These are phyloP conservation scores for Zhuqinia jingwanae DNA, from an alignment of 2,888 invertebrate genomes.

Conservation along the genomic window DNA sequence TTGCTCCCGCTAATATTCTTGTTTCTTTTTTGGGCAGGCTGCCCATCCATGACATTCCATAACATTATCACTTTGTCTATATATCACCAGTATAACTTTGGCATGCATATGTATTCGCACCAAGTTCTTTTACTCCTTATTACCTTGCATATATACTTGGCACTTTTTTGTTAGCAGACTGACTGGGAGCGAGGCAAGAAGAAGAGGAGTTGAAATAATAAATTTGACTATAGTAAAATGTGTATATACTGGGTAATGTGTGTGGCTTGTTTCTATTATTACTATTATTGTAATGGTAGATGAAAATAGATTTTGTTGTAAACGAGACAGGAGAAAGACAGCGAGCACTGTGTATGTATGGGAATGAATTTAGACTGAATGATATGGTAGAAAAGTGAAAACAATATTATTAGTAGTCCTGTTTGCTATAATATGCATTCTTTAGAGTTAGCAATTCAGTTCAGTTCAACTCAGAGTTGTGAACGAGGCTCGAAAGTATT, in stretches of 20 bases:
- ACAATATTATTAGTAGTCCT: not conserved
- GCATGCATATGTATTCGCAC: slow-evolving; percentile 12
- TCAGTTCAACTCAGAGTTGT: not conserved
- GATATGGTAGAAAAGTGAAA: slow-evolving; percentile 10
- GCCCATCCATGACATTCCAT: slow-evolving; percentile 65
- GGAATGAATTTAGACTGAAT: not conserved
- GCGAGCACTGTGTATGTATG: not conserved
- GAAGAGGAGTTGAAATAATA: slow-evolving; percentile 2
- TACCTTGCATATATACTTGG: not conserved
- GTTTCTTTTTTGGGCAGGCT: slow-evolving; percentile 59
- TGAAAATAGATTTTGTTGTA: slow-evolving; percentile 39
- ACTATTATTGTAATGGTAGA: slow-evolving; percentile 31
- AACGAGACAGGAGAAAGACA: not conserved
- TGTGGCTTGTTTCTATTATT: slow-evolving; percentile 10
- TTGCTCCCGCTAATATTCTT: slow-evolving; percentile 40
- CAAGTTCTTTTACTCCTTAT: slow-evolving; percentile 27
- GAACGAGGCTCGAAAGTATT: slow-evolving; percentile 53
- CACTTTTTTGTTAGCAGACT: too few relatives aligned
- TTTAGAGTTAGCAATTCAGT: not conserved
- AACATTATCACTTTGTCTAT: slow-evolving; percentile 60
- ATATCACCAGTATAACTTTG: not conserved
- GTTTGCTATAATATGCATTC: not conserved
- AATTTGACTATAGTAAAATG: not conserved
- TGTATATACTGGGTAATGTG: not conserved
- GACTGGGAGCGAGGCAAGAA: not conserved